Conservation (phyloP, 2,888 invertebrate genomes). For the Neoaliturus tenellus region DNA sequence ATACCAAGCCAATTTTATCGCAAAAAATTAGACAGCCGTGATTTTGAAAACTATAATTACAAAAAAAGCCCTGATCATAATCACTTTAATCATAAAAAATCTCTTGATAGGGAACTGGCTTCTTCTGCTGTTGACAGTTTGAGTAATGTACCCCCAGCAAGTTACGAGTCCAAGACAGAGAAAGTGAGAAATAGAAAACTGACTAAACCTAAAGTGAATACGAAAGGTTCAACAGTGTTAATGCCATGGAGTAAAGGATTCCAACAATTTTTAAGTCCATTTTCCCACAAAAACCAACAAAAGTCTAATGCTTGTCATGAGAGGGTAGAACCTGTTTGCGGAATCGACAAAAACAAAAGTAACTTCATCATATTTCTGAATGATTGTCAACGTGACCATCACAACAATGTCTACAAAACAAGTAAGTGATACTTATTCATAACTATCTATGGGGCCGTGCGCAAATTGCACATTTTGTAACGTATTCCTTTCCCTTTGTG, state of each 20-base stretch:
- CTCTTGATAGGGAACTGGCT: constrained; percentile 12
- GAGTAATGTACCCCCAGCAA: not conserved
- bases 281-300: not conserved
- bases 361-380: constrained; percentile 43
- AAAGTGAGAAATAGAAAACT: not conserved
- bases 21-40: not conserved
- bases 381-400: constrained; percentile 28
- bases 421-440: constrained; percentile 33
- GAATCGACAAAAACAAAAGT: constrained; percentile 27
- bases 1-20: too few relatives aligned
- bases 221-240: not conserved
- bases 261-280: too few relatives aligned
- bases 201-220: not conserved
- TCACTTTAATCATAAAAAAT: not conserved
- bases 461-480: too few relatives aligned
- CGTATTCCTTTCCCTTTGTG: too few relatives aligned
- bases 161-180: not conserved
- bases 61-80: not conserved
- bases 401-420: constrained; percentile 40
- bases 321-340: constrained; percentile 34
- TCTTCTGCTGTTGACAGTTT: constrained; percentile 29
- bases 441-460: too few relatives aligned
- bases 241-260: not conserved
- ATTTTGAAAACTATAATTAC: not conserved
- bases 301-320: not conserved